Base-by-base conservation (phyloP, 2,797 vertebrate species). In the Enoplosus armatus region DNA sequence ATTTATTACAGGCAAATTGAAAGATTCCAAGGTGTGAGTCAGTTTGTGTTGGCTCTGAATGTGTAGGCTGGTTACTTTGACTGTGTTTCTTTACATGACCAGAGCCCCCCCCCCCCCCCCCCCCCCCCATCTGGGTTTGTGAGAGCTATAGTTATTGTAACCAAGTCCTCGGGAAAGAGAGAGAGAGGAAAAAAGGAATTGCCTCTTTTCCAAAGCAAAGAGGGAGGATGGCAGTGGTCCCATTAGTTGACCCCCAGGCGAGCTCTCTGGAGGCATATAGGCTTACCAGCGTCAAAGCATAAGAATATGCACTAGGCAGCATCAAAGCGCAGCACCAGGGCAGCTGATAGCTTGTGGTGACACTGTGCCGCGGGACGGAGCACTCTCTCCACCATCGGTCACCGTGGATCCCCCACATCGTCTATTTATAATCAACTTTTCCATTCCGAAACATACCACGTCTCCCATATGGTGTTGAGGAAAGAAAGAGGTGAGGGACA, bases 1-100 rank as follows among this genome's bases (percentile, higher is more conserved):
- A 91, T 93, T 92, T 94, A 94, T 93, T 91, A 91, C 72, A 31
- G 87, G 80, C 63, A 85, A 92, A 92, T 90, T 86, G 89, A 90
- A 91, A 86, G 85, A 92, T 89, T 94, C 92, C 85, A 86, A 88
- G 89, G 86, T 79, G 89, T 39, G 88, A 90, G 87, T 85, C 66
- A 12, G 89, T 90, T 92, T 90, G 90, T 85, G 69, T 93, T 92
- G 93, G 92, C 90, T 27, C 59, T 11, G 37, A 66, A 64, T 1
- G 41, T 3, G 35, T 72, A 2, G 71, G 63, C 70, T 22, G 65
- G 72, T 83, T 83, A 67, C 81, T 83, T 75, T 71, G 50, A 54
- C 59, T 73, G 8, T 7, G 14, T 75, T 62, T 84, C 73, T 69
- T 73, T 45, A 51, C 79, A 31, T 22, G 37, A 73, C 77, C 59